A percentile compares a stretch with the other conserved stretches of the same genome.
Conservation (phyloP, 2,797 vertebrate genomes). For the Cirrhinus molitorella region DNA sequence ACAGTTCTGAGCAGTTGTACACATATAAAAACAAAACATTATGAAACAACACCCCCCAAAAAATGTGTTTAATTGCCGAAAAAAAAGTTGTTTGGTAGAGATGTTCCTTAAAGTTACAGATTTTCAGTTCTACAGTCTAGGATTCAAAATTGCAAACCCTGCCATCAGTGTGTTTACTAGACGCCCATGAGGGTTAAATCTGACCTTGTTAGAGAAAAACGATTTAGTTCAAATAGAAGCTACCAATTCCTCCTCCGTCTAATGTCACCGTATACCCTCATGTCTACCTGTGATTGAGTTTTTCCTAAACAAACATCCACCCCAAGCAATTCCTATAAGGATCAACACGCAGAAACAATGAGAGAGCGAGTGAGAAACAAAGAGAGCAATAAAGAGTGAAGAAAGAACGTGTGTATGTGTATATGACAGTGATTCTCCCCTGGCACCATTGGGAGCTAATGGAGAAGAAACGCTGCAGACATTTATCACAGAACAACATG, state of each 20-base stretch:
- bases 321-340: not conserved
- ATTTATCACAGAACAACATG: conserved; percentile 36
- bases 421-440: conserved; percentile 49
- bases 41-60: too few relatives aligned
- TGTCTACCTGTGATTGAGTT: not conserved
- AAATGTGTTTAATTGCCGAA: too few relatives aligned
- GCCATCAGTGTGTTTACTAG: not conserved
- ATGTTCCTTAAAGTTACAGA: too few relatives aligned
- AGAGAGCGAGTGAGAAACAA: not conserved
- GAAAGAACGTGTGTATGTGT: not conserved
- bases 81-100: too few relatives aligned
- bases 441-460: conserved; percentile 58
- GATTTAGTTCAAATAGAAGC: not conserved
- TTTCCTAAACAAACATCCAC: conserved; percentile 10
- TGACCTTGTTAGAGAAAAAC: not conserved
- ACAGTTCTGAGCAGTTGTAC: too few relatives aligned
- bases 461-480: conserved; percentile 38
- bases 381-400: not conserved
- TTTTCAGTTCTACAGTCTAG: too few relatives aligned
- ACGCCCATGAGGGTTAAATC: not conserved
- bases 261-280: not conserved
- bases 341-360: not conserved
- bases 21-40: too few relatives aligned
- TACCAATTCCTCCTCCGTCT: not conserved
- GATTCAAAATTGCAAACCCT: not conserved